phyloP scores from a whole-genome alignment of 2,797 vertebrate species.

The Caiman crocodilus region DNA sequence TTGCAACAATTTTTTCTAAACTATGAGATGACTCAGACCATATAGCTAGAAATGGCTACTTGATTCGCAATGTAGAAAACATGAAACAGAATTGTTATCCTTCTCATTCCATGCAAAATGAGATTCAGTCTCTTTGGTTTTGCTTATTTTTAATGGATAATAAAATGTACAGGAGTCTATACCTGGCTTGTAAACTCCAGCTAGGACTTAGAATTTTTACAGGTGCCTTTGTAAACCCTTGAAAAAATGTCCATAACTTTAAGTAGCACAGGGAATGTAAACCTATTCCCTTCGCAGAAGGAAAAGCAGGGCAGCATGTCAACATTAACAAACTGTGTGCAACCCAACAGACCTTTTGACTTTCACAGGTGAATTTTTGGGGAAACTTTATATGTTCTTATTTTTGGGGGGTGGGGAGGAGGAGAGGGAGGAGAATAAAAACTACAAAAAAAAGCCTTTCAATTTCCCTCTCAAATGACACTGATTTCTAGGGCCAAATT shows the following conservation, averaged over 20 bases:
- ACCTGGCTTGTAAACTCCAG: not conserved
- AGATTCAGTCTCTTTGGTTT: not conserved
- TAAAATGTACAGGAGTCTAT: not conserved
- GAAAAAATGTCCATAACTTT: not conserved
- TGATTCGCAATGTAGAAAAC: not conserved
- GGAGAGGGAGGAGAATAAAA: not conserved
- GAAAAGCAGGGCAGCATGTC: no score
- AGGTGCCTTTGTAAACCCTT: not conserved
- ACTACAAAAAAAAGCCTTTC: not conserved
- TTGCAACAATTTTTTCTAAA: not conserved
- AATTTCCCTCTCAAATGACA: not conserved
- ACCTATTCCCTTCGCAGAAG: not conserved
- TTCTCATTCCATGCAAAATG: not conserved
- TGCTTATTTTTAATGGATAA: conserved; percentile 6
- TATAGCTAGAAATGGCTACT: not conserved
- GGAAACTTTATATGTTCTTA: not conserved
- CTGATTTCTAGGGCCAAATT: not conserved
- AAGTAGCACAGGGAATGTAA: not conserved
- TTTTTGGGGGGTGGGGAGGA: not conserved
- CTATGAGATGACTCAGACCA: no score
- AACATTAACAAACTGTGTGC: not conserved
- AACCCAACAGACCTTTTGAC: not conserved
- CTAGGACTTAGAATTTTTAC: not conserved
- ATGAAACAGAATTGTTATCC: not conserved
- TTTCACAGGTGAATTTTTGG: not conserved